phyloP scores from a whole-genome alignment of 1,140 invertebrate species.

The Drosophila navojoa region DNA sequence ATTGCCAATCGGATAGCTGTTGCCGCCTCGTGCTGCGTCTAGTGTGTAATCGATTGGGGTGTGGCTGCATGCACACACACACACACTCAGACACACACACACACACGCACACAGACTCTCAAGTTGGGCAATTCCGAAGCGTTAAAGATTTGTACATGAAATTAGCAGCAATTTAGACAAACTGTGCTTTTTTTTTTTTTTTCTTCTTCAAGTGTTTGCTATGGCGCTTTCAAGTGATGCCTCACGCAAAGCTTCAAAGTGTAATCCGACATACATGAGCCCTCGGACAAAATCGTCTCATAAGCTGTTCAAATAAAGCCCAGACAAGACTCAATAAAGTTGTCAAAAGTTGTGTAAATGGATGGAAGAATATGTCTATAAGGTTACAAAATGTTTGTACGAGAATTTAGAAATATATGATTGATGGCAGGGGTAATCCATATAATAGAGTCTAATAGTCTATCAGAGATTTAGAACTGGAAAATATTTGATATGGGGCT shows the following conservation, averaged over 20 bases:
- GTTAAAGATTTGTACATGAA: conserved; percentile 33
- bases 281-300: background rate
- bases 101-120: background rate
- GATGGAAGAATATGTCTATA: background rate
- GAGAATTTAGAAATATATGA: background rate
- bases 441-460: no score
- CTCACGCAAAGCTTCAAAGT: background rate
- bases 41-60: conserved; percentile 36
- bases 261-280: background rate
- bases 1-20: conserved; percentile 40
- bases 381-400: background rate
- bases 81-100: background rate
- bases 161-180: conserved; percentile 43
- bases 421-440: background rate
- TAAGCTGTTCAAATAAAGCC: conserved; percentile 3
- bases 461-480: background rate
- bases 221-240: conserved; percentile 16
- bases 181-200: conserved; percentile 10
- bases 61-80: conserved; percentile 24
- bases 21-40: conserved; percentile 1
- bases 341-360: conserved; percentile 2
- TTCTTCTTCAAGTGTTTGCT: conserved; percentile 17
- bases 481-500: background rate
- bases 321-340: background rate
- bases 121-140: conserved; percentile 29